phyloP scores from a whole-genome alignment of 2,797 vertebrate species.

The Cygnus olor region DNA sequence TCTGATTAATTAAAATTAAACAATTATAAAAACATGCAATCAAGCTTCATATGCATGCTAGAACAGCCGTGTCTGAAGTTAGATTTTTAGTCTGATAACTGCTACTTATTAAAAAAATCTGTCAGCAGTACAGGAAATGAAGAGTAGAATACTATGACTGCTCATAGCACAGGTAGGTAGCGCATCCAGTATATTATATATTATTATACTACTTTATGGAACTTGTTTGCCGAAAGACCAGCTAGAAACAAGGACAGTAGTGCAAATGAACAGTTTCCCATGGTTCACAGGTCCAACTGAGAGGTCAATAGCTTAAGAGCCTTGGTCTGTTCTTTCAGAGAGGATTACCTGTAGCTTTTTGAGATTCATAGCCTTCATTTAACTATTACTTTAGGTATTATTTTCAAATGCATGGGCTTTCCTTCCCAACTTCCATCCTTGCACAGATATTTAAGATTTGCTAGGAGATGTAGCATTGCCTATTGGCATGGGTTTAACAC shows the following conservation, averaged over 20 bases:
- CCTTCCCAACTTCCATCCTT: too few relatives aligned
- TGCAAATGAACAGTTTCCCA: not conserved
- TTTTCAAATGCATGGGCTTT: not conserved
- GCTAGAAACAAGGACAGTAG: not conserved
- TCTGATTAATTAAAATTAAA: slow-evolving; percentile 62
- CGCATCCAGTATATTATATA: not conserved
- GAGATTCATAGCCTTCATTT: not conserved
- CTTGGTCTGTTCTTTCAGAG: not conserved
- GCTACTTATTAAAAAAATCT: not conserved
- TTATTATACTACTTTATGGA: not conserved
- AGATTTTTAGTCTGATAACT: not conserved
- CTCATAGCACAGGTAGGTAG: not conserved
- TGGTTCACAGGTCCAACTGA: not conserved
- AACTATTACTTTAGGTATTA: not conserved
- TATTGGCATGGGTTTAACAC: not conserved
- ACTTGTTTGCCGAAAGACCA: not conserved
- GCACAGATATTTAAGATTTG: not conserved
- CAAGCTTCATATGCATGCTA: slow-evolving; percentile 35
- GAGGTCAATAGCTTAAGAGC: not conserved
- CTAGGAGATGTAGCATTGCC: not conserved
- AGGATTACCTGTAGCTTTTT: not conserved
- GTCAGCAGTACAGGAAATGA: not conserved
- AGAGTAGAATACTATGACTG: not conserved
- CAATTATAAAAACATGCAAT: slow-evolving; percentile 47
- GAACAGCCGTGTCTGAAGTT: slow-evolving; percentile 4